Evolutionary conservation across 2,113 vertebrate genomes (phyloP).

Genomic region (Gulo gulo): DNA sequence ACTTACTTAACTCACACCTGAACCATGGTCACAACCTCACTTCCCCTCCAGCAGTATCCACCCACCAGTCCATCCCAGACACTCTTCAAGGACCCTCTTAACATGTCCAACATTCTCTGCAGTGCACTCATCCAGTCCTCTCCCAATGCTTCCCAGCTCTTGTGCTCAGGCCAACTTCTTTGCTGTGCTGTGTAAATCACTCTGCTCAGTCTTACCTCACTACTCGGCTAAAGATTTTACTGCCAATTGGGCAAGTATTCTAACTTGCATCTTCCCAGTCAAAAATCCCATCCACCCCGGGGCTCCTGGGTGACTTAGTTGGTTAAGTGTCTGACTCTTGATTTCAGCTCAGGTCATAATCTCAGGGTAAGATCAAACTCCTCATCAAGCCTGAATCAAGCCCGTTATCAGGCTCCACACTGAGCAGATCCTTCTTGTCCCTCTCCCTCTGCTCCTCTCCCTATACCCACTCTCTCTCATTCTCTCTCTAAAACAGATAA

Average conservation of each 20-base stretch:
- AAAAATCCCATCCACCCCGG: neutral
- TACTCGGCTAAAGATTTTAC: neutral
- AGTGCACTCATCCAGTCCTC: neutral
- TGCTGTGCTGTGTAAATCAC: neutral
- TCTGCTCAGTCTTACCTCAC: neutral
- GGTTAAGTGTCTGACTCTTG: neutral
- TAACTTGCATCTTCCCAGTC: neutral
- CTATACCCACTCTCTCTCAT: neutral
- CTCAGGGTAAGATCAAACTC: neutral
- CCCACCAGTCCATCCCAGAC: neutral
- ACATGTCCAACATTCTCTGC: neutral
- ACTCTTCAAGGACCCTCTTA: neutral
- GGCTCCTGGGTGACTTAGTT: neutral
- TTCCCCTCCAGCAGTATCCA: neutral
- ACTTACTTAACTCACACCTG: neutral
- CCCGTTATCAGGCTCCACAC: neutral
- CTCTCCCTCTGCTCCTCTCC: neutral
- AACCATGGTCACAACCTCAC: neutral
- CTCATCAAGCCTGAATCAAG: neutral
- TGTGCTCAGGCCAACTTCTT: neutral
- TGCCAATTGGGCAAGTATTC: neutral
- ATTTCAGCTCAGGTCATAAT: neutral
- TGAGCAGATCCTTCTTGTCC: neutral
- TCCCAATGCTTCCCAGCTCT: neutral
- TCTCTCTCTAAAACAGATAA: neutral